phyloP scores from a whole-genome alignment of 2,113 vertebrate species.

The Hippocampus comes region DNA sequence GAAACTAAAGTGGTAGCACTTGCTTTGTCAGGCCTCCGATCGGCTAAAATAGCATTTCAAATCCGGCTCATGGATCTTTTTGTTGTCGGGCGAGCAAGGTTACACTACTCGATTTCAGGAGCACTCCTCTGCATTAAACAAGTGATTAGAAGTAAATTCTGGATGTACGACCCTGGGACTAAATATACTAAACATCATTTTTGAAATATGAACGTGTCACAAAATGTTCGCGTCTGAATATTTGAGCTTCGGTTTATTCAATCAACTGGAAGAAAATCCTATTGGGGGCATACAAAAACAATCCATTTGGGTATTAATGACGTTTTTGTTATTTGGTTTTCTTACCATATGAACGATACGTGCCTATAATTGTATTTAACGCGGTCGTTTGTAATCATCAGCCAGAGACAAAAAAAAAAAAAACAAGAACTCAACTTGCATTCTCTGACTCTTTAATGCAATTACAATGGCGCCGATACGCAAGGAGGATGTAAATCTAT shows the following conservation, averaged over 20 bases:
- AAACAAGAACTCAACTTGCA: constrained; percentile 13
- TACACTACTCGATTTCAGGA: not conserved
- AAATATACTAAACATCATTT: constrained; percentile 40
- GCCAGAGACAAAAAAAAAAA: constrained; percentile 4
- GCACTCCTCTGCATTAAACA: constrained; percentile 8
- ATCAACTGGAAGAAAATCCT: constrained; percentile 32
- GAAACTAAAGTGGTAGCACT: no score
- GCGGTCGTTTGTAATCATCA: constrained; percentile 39
- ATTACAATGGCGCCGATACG: constrained; percentile 5
- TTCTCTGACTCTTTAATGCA: constrained; percentile 13
- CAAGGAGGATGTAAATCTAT: not conserved
- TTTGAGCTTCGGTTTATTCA: constrained; percentile 23
- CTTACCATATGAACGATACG: constrained; percentile 27
- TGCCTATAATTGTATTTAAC: constrained; percentile 25
- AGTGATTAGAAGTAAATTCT: not conserved
- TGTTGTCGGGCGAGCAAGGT: not conserved
- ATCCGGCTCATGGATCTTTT: not conserved
- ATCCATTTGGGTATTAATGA: not conserved
- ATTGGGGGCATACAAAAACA: constrained; percentile 22
- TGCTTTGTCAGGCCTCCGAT: no score
- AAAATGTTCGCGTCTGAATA: constrained; percentile 29
- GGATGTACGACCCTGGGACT: constrained; percentile 9
- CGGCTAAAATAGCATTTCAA: not conserved
- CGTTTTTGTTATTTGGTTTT: constrained; percentile 21
- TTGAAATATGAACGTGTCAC: constrained; percentile 34